Percentiles rank a stretch among this genome's conserved stretches.
phyloP scores from a whole-genome alignment of 2,888 invertebrate species.

The Scrobipalpa costella region DNA sequence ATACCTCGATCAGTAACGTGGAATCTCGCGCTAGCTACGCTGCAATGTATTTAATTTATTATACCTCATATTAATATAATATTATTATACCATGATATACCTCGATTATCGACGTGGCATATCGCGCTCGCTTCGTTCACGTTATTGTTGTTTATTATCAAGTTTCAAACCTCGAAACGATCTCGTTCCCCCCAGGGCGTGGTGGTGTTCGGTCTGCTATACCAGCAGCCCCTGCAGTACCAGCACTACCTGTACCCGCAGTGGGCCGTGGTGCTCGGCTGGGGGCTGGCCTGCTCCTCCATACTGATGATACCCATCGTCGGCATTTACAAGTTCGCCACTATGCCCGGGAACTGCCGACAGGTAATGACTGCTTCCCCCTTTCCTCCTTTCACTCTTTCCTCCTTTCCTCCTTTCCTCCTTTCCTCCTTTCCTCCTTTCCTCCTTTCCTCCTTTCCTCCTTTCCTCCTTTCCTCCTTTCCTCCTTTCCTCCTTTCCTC shows the following conservation, averaged over 20 bases:
- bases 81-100: too few species aligned
- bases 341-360: conserved; percentile 84
- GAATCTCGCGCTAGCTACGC: too few species aligned
- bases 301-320: conserved; percentile 87
- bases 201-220: conserved; percentile 83
- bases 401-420: conserved; percentile 28
- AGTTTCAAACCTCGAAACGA: too few species aligned
- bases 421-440: neutral
- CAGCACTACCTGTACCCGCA: conserved; percentile 85
- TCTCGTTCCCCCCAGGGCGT: conserved; percentile 83
- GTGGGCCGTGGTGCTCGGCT: conserved; percentile 87
- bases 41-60: too few species aligned
- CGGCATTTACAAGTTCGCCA: conserved; percentile 82
- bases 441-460: neutral
- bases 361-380: conserved; percentile 76
- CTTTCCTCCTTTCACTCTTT: neutral
- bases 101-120: too few species aligned
- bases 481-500: neutral
- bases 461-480: neutral
- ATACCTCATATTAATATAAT: too few species aligned
- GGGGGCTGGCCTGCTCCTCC: conserved; percentile 87
- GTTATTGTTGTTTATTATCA: too few species aligned
- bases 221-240: conserved; percentile 84
- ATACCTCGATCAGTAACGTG: too few species aligned
- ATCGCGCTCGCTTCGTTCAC: too few species aligned